Percentiles rank a stretch among this genome's conserved stretches.
Evolutionary conservation across 2,113 vertebrate genomes (phyloP).

Genomic region (Procavia capensis): DNA sequence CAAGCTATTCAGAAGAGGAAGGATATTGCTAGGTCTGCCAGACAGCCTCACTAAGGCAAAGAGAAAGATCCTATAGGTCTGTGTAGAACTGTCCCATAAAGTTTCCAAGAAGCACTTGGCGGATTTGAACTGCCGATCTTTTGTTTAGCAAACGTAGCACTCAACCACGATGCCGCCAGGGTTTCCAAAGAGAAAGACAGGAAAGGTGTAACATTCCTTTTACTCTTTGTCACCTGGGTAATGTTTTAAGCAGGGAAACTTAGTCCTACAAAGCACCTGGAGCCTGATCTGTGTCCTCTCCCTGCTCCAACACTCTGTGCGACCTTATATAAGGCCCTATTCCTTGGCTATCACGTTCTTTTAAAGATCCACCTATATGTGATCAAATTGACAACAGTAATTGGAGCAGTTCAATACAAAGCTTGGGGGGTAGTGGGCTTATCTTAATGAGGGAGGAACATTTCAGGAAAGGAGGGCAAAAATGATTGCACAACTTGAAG

Average conservation of each 20-base stretch:
- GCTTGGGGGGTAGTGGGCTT: not conserved
- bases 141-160: too few species aligned
- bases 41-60: not conserved
- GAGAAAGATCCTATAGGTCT: too few species aligned
- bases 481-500: not conserved
- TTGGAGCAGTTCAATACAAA: not conserved
- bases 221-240: not conserved
- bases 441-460: not conserved
- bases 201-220: not conserved
- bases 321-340: not conserved
- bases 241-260: not conserved
- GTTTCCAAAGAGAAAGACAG: too few species aligned
- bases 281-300: not conserved
- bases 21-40: not conserved
- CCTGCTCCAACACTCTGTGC: not conserved
- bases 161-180: too few species aligned
- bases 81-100: too few species aligned
- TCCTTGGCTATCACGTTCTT: not conserved
- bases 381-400: not conserved
- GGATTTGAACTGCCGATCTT: too few species aligned
- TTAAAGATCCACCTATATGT: not conserved
- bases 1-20: not conserved
- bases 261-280: not conserved
- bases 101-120: too few species aligned
- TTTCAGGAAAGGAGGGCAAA: not conserved